These are phyloP conservation scores for Heterohyrax brucei DNA, from an alignment of 2,797 vertebrate species.

Conservation along the genomic window DNA sequence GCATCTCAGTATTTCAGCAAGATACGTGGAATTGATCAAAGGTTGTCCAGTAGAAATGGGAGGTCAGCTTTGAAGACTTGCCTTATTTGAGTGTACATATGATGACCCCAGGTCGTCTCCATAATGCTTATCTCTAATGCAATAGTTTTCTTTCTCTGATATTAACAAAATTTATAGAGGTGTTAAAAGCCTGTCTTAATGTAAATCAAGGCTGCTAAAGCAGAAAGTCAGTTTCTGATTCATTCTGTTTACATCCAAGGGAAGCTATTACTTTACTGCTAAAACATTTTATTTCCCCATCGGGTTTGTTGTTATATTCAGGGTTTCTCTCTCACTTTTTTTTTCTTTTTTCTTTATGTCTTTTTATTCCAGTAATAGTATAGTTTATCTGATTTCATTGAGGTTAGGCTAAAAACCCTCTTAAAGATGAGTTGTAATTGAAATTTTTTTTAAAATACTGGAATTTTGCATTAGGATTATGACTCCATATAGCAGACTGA, in stretches of 20 bases:
- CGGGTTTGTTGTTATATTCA: slow-evolving; percentile 49
- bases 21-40: background rate
- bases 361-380: slow-evolving; percentile 72
- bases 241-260: slow-evolving; percentile 79
- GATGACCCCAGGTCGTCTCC: slow-evolving; percentile 65
- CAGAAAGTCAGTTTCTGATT: slow-evolving; percentile 71
- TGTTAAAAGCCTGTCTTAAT: slow-evolving; percentile 78
- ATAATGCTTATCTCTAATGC: background rate
- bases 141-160: slow-evolving; percentile 59
- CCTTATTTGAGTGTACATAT: slow-evolving; percentile 55
- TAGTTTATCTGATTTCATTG: slow-evolving; percentile 74
- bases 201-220: slow-evolving; percentile 54
- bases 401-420: slow-evolving; percentile 60
- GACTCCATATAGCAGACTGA: background rate
- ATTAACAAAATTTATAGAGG: slow-evolving; percentile 78
- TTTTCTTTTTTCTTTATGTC: background rate
- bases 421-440: slow-evolving; percentile 44
- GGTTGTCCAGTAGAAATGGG: background rate
- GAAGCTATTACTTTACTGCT: slow-evolving; percentile 65
- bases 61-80: slow-evolving; percentile 72
- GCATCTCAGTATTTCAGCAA: slow-evolving; percentile 54
- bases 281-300: slow-evolving; percentile 80
- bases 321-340: slow-evolving; percentile 72
- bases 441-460: background rate
- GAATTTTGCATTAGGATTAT: background rate